A percentile compares a stretch with the other conserved stretches of the same genome.
Conservation (phyloP, 2,113 vertebrate species). For the Phrynocephalus versicolor region DNA sequence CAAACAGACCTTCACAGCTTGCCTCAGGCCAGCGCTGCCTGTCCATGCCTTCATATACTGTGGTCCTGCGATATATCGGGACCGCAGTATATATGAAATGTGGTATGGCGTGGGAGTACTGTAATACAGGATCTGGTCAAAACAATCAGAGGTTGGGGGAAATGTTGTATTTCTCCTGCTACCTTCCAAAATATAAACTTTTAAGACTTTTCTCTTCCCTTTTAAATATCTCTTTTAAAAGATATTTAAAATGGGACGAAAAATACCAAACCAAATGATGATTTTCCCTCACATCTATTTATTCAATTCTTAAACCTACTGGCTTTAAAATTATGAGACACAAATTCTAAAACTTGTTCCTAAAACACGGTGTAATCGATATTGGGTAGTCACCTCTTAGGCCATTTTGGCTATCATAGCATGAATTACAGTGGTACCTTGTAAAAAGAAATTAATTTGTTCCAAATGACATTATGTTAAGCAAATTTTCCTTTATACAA, state of each 20-base stretch:
- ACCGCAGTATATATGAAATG: too few species aligned
- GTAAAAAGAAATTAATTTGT: too few species aligned
- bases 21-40: too few species aligned
- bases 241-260: neutral
- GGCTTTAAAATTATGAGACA: neutral
- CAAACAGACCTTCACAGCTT: too few species aligned
- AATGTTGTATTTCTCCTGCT: neutral
- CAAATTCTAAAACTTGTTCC: neutral
- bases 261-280: neutral
- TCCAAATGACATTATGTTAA: too few species aligned
- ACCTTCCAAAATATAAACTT: neutral
- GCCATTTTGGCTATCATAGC: neutral
- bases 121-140: neutral
- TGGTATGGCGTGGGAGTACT: too few species aligned
- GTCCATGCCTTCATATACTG: too few species aligned
- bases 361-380: neutral
- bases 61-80: too few species aligned
- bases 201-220: neutral
- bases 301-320: neutral
- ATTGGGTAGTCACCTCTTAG: neutral
- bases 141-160: neutral
- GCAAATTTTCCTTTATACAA: too few species aligned
- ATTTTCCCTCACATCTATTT: neutral
- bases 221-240: neutral
- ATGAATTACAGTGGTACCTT: too few species aligned